Evolutionary conservation across 2,113 vertebrate genomes (phyloP).

Genomic region (Labrus mixtus): DNA sequence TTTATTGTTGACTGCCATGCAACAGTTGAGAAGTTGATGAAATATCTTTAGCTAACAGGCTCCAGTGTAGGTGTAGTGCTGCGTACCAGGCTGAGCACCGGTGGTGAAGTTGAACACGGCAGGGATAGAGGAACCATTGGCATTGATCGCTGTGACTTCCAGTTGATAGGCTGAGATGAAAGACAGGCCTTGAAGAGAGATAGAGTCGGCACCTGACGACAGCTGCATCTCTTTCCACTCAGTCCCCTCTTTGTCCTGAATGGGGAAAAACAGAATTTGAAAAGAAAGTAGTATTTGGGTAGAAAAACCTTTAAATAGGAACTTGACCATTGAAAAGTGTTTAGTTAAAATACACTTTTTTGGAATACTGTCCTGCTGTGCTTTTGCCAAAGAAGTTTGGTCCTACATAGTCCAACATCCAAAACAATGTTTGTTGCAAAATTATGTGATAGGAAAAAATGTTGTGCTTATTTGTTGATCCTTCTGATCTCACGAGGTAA

Average conservation of each 20-base stretch:
- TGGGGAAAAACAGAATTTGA: not conserved
- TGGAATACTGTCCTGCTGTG: too few species aligned
- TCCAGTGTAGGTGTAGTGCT: not conserved
- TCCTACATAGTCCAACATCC: too few species aligned
- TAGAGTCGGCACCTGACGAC: constrained; percentile 16
- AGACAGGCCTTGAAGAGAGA: constrained; percentile 72
- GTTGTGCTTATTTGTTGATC: too few species aligned
- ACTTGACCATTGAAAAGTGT: too few species aligned
- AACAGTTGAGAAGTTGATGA: not conserved
- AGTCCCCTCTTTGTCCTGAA: constrained; percentile 64
- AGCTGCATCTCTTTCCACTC: constrained; percentile 72
- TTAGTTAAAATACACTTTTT: too few species aligned
- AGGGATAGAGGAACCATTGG: constrained; percentile 76
- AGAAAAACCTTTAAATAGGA: too few species aligned
- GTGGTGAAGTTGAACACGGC: constrained; percentile 73
- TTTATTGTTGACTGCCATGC: too few species aligned
- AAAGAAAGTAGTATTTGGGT: not conserved
- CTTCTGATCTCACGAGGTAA: too few species aligned
- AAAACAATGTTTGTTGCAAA: too few species aligned
- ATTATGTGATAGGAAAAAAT: too few species aligned
- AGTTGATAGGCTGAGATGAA: constrained; percentile 75
- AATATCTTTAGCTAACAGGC: too few species aligned
- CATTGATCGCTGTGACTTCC: constrained; percentile 77
- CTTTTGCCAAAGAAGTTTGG: too few species aligned
- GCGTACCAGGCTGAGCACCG: constrained; percentile 65